phyloP scores from a whole-genome alignment of 2,888 invertebrate genomes.

The Xestia xanthographa region DNA sequence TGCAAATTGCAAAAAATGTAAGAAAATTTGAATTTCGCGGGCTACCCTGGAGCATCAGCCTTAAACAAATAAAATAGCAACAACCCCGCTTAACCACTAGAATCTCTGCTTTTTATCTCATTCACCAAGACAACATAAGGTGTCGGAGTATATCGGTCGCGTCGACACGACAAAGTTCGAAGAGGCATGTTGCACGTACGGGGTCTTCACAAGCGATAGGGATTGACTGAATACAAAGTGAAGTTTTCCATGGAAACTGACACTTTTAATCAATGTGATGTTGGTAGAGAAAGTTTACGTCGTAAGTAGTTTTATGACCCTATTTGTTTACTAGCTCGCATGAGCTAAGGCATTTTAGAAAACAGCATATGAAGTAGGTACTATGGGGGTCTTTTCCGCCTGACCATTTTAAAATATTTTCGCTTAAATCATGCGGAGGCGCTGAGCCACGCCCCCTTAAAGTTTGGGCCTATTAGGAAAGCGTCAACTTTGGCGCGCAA shows the following conservation, averaged over 20 bases:
- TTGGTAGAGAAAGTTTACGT: not conserved
- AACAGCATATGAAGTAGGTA: not conserved
- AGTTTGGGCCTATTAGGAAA: too few species aligned
- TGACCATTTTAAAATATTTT: too few species aligned
- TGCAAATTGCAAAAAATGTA: too few species aligned
- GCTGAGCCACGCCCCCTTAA: too few species aligned
- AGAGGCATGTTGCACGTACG: conserved; percentile 50
- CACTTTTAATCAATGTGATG: conserved; percentile 18
- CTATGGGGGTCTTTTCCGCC: too few species aligned
- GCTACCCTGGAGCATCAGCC: too few species aligned
- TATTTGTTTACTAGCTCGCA: not conserved
- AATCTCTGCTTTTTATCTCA: conserved; percentile 11
- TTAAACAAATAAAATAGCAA: conserved; percentile 2
- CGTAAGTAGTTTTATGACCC: not conserved
- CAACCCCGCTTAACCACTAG: not conserved
- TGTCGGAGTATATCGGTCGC: conserved; percentile 52
- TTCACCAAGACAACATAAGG: conserved; percentile 23
- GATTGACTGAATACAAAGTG: conserved; percentile 46
- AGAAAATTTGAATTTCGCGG: too few species aligned
- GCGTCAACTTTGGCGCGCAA: too few species aligned
- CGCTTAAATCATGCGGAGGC: too few species aligned
- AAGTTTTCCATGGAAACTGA: conserved; percentile 38
- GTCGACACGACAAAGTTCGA: conserved; percentile 37
- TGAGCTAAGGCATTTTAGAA: not conserved
- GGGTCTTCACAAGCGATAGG: conserved; percentile 51